A percentile compares a stretch with the other conserved stretches of the same genome.
These are phyloP conservation scores for Crax fasciolata DNA, from an alignment of 2,797 vertebrate species.

Conservation along the genomic window DNA sequence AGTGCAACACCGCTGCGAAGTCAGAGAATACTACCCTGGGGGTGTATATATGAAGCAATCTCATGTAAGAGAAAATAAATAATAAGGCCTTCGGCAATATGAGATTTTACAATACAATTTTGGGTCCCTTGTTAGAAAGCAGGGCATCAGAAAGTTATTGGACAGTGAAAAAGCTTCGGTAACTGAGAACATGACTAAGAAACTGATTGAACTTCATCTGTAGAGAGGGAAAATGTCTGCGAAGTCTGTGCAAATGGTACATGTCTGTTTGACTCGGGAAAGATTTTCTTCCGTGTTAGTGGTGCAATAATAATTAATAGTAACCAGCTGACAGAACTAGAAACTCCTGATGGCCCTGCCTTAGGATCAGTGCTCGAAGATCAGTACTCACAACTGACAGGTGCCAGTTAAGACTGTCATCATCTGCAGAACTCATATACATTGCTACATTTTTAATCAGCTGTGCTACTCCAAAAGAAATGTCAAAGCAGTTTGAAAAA, in stretches of 20 bases:
- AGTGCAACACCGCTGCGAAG: neutral
- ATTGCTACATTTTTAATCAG: neutral
- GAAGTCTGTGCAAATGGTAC: conserved; percentile 24
- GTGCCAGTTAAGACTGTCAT: neutral
- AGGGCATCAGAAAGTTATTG: conserved; percentile 40
- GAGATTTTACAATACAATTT: conserved; percentile 24
- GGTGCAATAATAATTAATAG: conserved; percentile 56
- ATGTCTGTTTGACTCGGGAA: neutral
- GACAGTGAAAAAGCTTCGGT: neutral
- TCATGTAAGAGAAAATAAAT: conserved; percentile 61
- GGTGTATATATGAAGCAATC: conserved; percentile 69
- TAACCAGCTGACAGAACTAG: neutral
- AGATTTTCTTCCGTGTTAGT: conserved; percentile 26
- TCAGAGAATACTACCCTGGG: conserved; percentile 72
- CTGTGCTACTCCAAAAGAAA: neutral
- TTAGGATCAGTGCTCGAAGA: neutral
- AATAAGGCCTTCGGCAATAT: conserved; percentile 5
- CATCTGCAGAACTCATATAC: neutral
- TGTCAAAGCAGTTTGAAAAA: neutral
- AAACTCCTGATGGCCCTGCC: neutral
- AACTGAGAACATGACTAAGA: neutral
- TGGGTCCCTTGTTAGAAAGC: conserved; percentile 28
- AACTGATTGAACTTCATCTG: conserved; percentile 25
- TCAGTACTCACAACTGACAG: neutral
- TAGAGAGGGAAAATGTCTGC: conserved; percentile 10